Base-by-base conservation (phyloP, 1,140 invertebrate species). In the Drosophila tristis region DNA sequence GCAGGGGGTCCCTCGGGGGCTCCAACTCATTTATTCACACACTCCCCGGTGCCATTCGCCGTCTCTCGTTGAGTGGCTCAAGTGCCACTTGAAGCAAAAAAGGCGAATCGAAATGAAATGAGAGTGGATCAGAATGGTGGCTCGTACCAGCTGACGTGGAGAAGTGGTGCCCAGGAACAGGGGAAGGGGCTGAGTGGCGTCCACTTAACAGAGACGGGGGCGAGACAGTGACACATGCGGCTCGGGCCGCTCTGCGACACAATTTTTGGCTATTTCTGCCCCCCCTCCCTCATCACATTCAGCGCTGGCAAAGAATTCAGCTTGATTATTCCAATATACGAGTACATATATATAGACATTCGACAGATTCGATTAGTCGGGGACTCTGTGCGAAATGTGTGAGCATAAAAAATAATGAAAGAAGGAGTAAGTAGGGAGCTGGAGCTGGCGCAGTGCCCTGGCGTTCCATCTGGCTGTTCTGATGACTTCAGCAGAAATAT, bases 321-420 rank as follows among this genome's bases (percentile, higher is more conserved):
- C 73, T 77, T 80, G 60, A 43, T 86, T 85, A 85, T 84, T 77
- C 60, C 75, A 76, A 84, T 84, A 73, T 51, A 80, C 31, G 42
- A 26, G 51, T 6, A 54, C 26, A 11, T 39, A 39, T 39, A 54
- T 54, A 26, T 23, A 73, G 56, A 60, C 50, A 53, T 72, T 73
- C 35, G 45, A 49, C 48, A 39, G 43, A 74, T 74, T 74, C 71
- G 70, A 74, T 74, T 74, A 74, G 61, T 39, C 20, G 39, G 16
- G 26, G 45, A 26, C 45, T 49, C 67, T 73, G 70, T 44, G 43
- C 47, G 50, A 76, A 78, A 79, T 82, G 80, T 71, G 59, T 62
- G 43, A 44, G 43, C 73, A 85, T 84, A 73, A 84, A 84, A 84
- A 79, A 77, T 84, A 84, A 85, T 84, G 80, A 68, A 85, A 72